These are phyloP conservation scores for Lithodes maja DNA, from an alignment of 2,888 invertebrate species.

Conservation along the genomic window DNA sequence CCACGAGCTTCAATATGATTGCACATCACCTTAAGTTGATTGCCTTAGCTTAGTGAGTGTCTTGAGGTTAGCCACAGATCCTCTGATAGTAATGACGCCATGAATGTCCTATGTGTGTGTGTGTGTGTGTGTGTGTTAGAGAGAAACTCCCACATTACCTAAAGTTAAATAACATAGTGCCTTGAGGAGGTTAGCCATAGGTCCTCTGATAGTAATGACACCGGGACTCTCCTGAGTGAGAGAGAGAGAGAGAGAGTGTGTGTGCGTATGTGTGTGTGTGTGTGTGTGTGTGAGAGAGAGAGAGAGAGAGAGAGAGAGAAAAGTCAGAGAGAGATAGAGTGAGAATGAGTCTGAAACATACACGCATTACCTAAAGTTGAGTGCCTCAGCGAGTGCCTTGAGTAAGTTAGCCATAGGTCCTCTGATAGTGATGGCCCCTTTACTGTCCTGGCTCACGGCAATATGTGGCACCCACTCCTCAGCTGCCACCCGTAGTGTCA, in stretches of 20 bases:
- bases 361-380: slow-evolving; percentile 61
- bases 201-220: slow-evolving; percentile 58
- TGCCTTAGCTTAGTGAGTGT: too few species aligned
- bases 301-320: too few species aligned
- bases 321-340: too few species aligned
- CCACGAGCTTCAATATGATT: too few species aligned
- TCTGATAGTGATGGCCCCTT: slow-evolving; percentile 49
- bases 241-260: too few species aligned
- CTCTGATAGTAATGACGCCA: slow-evolving; percentile 53
- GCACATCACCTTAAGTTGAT: too few species aligned
- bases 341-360: too few species aligned
- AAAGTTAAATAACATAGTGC: slow-evolving; percentile 56
- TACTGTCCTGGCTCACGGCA: slow-evolving; percentile 35
- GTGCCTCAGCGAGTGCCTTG: slow-evolving; percentile 47
- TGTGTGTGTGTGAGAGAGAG: too few species aligned
- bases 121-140: too few species aligned
- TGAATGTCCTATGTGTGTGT: not conserved
- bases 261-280: too few species aligned
- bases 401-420: slow-evolving; percentile 70
- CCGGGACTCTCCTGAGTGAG: slow-evolving; percentile 26
- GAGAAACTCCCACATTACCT: slow-evolving; percentile 32
- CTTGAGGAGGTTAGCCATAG: slow-evolving; percentile 68
- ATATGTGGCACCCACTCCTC: slow-evolving; percentile 70
- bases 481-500: slow-evolving; percentile 51
- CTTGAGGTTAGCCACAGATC: slow-evolving; percentile 59